Base-by-base conservation (phyloP, 2,113 vertebrate species). In the Rousettus leschenaultii region DNA sequence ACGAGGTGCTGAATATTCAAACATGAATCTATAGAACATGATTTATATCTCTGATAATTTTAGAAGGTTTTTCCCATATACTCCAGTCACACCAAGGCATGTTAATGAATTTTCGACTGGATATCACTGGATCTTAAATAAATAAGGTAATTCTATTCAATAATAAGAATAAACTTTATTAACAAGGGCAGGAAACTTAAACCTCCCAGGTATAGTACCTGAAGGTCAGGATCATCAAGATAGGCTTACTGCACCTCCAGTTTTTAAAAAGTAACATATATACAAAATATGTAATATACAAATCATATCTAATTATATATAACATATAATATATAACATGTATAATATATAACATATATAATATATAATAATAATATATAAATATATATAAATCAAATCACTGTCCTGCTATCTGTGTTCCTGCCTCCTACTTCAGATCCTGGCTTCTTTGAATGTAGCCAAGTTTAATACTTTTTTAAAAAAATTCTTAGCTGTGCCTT, bases 1-100 rank as follows among this genome's bases (percentile, higher is more conserved):
- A 14, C 40, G 15, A 21, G 30, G 2, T 33, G 2, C 30, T 57
- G 10, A 5, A 21, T 57, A 24, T 22, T 75, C 33, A 51, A 18
- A 65, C 10, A 40, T 3, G 2, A 28, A 1, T 73, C 45, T 38
- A 0, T 8, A 63, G 51, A 71, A 66, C 7, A 30, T 45, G 35
- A 12, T 51, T 45, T 10, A 2, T 21, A 30, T 40, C 3, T 26
- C 5, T 66, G 4, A 30, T 73, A 12, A 18, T 38, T 66, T 86
- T 21, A 59, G 7, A 57, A 40, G 8, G 1, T 26, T 57, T 11
- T 18, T 38, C 5, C 24, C 10, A 45, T 80, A 22, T n/a, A 30
- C 15, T 0, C 0, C 30, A 14, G 0, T 30, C 19, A 40, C 35
- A 35, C 9, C 0, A 26, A 63, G 13, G 7, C 30, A 8, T 12